Conservation (phyloP, 2,113 vertebrate species). For the Apodemus speciosus region DNA sequence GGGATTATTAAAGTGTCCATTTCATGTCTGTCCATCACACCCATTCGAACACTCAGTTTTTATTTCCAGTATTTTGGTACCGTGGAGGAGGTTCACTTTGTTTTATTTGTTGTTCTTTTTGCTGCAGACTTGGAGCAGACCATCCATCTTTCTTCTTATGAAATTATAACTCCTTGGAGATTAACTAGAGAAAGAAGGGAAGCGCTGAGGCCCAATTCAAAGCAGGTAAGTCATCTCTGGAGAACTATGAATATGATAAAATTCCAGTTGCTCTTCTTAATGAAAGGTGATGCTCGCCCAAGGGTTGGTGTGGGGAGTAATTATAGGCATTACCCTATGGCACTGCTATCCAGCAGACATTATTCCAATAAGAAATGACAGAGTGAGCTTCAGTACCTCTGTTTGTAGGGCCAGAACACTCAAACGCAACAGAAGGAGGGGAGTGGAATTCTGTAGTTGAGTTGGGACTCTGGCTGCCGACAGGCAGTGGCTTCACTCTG, state of each 20-base stretch:
- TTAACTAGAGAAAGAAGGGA: conserved; percentile 89
- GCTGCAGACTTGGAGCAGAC: conserved; percentile 84
- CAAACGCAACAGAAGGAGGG: not conserved
- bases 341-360: not conserved
- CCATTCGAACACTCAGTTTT: not conserved
- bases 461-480: conserved; percentile 5
- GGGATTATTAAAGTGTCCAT: not conserved
- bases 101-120: conserved; percentile 58
- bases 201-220: conserved; percentile 74
- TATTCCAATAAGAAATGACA: conserved; percentile 18
- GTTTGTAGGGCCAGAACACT: conserved; percentile 23
- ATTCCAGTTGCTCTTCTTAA: not conserved
- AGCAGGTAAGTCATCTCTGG: conserved; percentile 82
- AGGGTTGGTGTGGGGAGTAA: not conserved
- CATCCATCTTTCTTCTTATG: conserved; percentile 90
- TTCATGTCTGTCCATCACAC: too few relatives aligned
- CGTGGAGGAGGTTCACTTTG: not conserved
- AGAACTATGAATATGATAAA: not conserved
- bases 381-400: not conserved
- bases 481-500: not conserved
- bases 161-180: conserved; percentile 91
- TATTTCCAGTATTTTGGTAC: conserved; percentile 42
- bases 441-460: conserved; percentile 13
- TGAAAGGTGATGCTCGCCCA: not conserved
- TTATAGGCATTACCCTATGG: not conserved